Conservation (phyloP, 2,888 invertebrate genomes). For the Drosophila testacea region DNA sequence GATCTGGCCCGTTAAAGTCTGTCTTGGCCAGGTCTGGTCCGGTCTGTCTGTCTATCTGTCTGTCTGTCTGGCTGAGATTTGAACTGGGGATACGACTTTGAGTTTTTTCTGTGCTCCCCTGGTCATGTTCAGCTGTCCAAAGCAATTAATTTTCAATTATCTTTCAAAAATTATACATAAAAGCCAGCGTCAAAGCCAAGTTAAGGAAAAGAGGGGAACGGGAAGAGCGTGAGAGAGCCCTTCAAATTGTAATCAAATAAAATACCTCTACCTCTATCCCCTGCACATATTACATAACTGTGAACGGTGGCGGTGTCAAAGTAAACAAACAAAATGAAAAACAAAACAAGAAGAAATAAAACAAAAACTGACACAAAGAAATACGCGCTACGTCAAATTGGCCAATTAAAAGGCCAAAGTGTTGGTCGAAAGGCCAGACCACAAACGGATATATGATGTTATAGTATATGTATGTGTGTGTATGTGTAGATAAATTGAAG, state of each 20-base stretch:
- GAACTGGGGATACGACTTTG: neutral
- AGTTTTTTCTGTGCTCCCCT: neutral
- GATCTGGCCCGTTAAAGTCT: neutral
- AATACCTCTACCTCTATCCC: slow-evolving; percentile 19
- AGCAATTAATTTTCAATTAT: slow-evolving; percentile 80
- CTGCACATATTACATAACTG: slow-evolving; percentile 29
- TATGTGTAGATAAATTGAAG: neutral
- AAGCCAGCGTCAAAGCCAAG: slow-evolving; percentile 21
- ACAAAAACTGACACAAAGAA: slow-evolving; percentile 20
- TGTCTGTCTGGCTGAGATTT: neutral
- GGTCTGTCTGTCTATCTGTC: neutral
- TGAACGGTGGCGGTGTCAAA: slow-evolving; percentile 53
- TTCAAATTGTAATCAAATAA: slow-evolving; percentile 55
- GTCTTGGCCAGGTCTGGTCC: neutral
- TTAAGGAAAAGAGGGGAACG: neutral
- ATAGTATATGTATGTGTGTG: neutral
- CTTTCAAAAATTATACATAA: slow-evolving; percentile 57
- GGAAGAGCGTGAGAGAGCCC: slow-evolving; percentile 7
- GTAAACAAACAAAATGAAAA: slow-evolving; percentile 41
- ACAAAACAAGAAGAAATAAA: slow-evolving; percentile 15
- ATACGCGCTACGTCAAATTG: slow-evolving; percentile 64
- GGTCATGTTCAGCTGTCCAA: slow-evolving; percentile 72
- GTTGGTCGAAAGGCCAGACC: slow-evolving; percentile 37
- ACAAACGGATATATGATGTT: slow-evolving; percentile 20
- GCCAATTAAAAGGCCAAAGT: slow-evolving; percentile 67